Conservation (phyloP, 35 echinoderm and acorn worm species). For the Acanthaster planci region DNA sequence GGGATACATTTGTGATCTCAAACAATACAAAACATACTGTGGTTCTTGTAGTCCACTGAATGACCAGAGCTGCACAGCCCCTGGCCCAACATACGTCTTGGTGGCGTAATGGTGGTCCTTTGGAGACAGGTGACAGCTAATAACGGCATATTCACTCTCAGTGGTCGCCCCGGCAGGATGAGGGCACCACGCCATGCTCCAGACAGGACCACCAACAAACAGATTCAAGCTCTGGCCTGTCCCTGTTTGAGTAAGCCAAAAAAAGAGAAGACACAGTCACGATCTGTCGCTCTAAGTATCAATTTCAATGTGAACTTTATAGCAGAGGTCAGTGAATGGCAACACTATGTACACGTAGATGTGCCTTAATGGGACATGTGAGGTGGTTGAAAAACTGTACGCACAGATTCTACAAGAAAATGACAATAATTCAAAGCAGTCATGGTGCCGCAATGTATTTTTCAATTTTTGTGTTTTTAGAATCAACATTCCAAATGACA, state of each 20-base stretch:
- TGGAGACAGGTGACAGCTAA: slow-evolving; percentile 24
- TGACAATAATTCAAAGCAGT: no score
- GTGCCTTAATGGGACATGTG: neutral
- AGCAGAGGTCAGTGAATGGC: neutral
- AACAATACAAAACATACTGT: neutral
- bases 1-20: no score
- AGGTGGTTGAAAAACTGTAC: neutral
- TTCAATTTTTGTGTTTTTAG: no score
- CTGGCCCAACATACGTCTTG: neutral
- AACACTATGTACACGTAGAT: neutral
- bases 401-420: neutral
- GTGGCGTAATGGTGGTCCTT: neutral
- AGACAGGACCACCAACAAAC: slow-evolving; percentile 46
- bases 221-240: neutral
- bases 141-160: slow-evolving; percentile 29
- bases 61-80: slow-evolving; percentile 37
- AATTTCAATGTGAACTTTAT: neutral
- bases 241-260: neutral
- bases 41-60: slow-evolving; percentile 13
- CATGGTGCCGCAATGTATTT: no score
- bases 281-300: neutral
- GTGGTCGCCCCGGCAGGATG: neutral
- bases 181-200: slow-evolving; percentile 37
- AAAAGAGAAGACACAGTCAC: neutral
- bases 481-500: no score